Conservation (phyloP, 2,797 vertebrate species). For the Schizopygopsis malacanthus region DNA sequence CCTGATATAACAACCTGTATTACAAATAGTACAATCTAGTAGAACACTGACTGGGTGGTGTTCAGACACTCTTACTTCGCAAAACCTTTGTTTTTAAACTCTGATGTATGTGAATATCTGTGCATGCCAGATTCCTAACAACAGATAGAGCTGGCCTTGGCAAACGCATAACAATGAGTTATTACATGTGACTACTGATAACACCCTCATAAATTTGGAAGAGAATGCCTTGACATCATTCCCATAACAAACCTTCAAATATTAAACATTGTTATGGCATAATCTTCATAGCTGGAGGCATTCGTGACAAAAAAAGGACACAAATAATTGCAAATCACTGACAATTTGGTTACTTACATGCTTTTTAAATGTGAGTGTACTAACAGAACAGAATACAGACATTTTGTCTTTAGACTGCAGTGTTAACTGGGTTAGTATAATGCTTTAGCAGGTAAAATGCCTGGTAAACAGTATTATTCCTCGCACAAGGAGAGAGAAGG, state of each 20-base stretch:
- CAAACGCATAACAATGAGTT: conserved; percentile 26
- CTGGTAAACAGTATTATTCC: conserved; percentile 35
- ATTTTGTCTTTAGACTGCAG: background rate
- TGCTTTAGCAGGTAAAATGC: conserved; percentile 36
- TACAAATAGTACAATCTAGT: background rate
- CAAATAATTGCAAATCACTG: background rate
- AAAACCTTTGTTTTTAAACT: background rate
- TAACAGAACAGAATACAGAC: background rate
- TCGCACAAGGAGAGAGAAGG: conserved; percentile 43
- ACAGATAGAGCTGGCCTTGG: background rate
- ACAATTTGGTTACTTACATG: background rate
- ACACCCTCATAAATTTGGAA: background rate
- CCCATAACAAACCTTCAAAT: conserved; percentile 20
- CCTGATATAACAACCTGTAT: background rate
- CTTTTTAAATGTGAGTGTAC: conserved; percentile 3
- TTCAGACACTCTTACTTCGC: background rate
- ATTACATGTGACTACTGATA: background rate
- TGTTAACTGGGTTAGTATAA: background rate
- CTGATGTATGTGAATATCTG: background rate
- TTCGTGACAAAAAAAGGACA: background rate
- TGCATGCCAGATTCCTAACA: conserved; percentile 2
- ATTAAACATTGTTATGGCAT: conserved; percentile 3
- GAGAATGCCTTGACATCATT: background rate
- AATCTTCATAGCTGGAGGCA: background rate
- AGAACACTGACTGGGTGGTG: background rate